Conservation (phyloP, 2,888 invertebrate species). For the Schizotus pectinicornis region DNA sequence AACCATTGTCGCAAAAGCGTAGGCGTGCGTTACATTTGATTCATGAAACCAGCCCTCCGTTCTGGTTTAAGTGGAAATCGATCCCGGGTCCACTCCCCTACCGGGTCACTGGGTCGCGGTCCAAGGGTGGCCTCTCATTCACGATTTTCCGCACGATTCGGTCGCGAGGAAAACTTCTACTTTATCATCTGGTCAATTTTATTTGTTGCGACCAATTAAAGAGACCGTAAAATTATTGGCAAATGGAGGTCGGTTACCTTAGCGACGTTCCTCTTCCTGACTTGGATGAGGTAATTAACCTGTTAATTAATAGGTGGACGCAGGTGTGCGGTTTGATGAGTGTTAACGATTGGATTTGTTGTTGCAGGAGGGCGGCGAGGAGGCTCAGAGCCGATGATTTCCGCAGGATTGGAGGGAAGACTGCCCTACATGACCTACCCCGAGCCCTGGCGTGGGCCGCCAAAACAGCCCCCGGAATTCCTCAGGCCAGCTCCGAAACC, state of each 20-base stretch:
- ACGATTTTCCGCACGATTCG: not conserved
- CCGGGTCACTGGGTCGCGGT: conserved; percentile 29
- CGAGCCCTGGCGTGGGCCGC: conserved; percentile 66
- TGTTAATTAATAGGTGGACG: not conserved
- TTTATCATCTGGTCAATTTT: no score
- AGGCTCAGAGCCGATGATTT: conserved; percentile 66
- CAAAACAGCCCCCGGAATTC: conserved; percentile 66
- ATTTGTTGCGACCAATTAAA: no score
- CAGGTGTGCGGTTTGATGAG: not conserved
- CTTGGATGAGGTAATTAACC: not conserved
- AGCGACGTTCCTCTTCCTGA: not conserved
- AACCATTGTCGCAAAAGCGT: conserved; percentile 6
- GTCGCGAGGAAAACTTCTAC: not conserved
- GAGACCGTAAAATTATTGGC: no score
- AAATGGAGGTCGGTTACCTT: not conserved
- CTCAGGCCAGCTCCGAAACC: conserved; percentile 70
- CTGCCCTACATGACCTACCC: conserved; percentile 61
- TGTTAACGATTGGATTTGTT: conserved; percentile 6
- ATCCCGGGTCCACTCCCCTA: conserved; percentile 20
- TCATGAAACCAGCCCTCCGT: conserved; percentile 15
- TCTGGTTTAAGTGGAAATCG: conserved; percentile 22
- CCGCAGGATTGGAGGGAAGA: conserved; percentile 72
- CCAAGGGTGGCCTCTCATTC: conserved; percentile 5
- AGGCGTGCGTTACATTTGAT: conserved; percentile 14
- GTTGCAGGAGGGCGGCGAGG: conserved; percentile 57